Evolutionary conservation across 1,140 invertebrate species (phyloP), one percentile per base, ranked within the genome.

Genomic region (Leucophenga varia): DNA sequence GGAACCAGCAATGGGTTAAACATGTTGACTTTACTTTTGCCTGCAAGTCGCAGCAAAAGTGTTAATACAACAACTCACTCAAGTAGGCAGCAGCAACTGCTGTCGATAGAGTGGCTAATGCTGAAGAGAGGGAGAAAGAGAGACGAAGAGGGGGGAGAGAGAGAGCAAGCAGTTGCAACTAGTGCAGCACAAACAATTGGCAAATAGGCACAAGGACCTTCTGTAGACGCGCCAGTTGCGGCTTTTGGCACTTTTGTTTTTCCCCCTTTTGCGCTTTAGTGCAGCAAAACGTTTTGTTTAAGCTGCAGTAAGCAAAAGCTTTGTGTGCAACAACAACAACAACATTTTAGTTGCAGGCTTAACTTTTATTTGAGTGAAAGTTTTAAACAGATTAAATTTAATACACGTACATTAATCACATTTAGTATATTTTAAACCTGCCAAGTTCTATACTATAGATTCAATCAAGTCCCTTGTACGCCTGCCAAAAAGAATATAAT

Each of bases 141-240:
- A 21, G 19, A 25, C 2, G 20, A 10, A 13, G 18, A 3, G 30
- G 9, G 4, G 16, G 9, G n/a, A 12, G 17, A 20, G 25, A 30
- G 30, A 12, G 45, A 34, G 31, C 16, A 44, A 35, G 39, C 6
- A 17, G 32, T 18, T 47, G 43, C 43, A 37, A 52, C 47, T 58
- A 67, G 63, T 59, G 63, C 56, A 57, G 50, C 43, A 53, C 53
- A 65, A 65, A 65, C 53, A 67, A 67, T 52, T 55, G 43, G 45
- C 49, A 67, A 65, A 61, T 67, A 59, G 48, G 53, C 55, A 67
- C 55, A 59, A 65, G 59, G 47, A 56, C 58, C 55, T 52, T 13
- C 31, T 20, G 18, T 41, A 18, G 21, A 19, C 30, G 43, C 25
- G 28, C 37, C 52, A 44, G 44, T 47, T 56, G 59, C 43, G 55